phyloP scores from a whole-genome alignment of 2,888 invertebrate species.

The Leptinotarsa haldemani region DNA sequence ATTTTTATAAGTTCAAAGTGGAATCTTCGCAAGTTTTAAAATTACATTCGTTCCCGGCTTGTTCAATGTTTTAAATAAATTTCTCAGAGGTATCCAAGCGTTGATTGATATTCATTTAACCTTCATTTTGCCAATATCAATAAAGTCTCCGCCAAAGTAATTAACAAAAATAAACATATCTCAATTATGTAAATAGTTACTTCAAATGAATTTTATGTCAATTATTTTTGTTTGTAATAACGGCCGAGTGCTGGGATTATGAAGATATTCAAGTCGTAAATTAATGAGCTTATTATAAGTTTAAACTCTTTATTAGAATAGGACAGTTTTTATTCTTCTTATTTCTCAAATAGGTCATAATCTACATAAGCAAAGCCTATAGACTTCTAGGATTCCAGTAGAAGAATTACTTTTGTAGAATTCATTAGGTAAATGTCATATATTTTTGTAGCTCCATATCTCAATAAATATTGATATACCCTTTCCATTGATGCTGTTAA shows the following conservation, averaged over 20 bases:
- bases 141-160: conserved; percentile 42
- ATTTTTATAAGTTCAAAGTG: neutral
- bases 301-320: neutral
- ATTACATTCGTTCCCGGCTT: neutral
- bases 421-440: too few species aligned
- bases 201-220: conserved; percentile 37
- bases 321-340: neutral
- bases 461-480: too few species aligned
- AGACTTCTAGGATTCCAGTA: too few species aligned
- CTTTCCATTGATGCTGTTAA: too few species aligned
- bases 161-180: conserved; percentile 39
- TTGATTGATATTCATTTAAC: conserved; percentile 44
- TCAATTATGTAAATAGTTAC: conserved; percentile 38
- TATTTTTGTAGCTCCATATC: too few species aligned
- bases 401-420: too few species aligned
- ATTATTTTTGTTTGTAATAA: conserved; percentile 38
- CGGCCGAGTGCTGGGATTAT: conserved; percentile 22
- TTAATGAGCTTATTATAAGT: neutral
- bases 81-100: conserved; percentile 32
- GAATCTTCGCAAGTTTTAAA: neutral
- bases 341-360: neutral
- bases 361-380: too few species aligned
- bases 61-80: conserved; percentile 38
- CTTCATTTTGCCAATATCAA: conserved; percentile 47
- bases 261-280: conserved; percentile 14